Percentiles rank a stretch among this genome's conserved stretches.
Evolutionary conservation across 1,140 invertebrate species (phyloP).

Genomic region (Aradophagus sp.): DNA sequence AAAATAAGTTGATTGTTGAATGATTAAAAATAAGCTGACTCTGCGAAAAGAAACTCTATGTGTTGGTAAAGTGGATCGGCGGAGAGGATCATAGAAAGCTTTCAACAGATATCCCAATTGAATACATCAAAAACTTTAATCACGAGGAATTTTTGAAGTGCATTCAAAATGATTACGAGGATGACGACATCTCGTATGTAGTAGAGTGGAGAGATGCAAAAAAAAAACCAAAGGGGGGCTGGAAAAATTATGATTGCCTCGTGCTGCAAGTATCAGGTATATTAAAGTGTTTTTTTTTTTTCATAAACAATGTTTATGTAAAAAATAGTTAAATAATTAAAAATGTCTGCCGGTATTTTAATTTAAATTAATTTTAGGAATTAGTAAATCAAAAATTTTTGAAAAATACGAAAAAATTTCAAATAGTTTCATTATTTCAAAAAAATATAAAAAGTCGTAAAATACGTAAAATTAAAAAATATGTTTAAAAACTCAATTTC

Average conservation of each 20-base stretch:
- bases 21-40: constrained; percentile 5
- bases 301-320: no score
- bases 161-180: neutral
- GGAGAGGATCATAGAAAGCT: constrained; percentile 15
- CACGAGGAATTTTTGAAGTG: constrained; percentile 17
- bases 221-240: constrained; percentile 13
- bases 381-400: neutral
- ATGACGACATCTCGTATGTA: constrained; percentile 11
- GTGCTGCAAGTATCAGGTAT: constrained; percentile 13
- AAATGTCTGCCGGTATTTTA: no score
- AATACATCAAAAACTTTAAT: constrained; percentile 25
- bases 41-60: constrained; percentile 13
- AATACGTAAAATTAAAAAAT: no score
- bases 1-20: no score
- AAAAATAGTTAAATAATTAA: no score
- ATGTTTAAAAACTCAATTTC: no score
- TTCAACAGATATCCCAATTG: constrained; percentile 19
- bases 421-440: no score
- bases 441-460: no score
- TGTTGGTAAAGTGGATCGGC: constrained; percentile 17
- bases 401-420: no score
- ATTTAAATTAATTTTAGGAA: no score
- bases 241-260: constrained; percentile 14
- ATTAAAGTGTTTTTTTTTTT: no score
- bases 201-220: constrained; percentile 21